Evolutionary conservation across 2,888 invertebrate species (phyloP).

Genomic region (Cynaeus angustus): DNA sequence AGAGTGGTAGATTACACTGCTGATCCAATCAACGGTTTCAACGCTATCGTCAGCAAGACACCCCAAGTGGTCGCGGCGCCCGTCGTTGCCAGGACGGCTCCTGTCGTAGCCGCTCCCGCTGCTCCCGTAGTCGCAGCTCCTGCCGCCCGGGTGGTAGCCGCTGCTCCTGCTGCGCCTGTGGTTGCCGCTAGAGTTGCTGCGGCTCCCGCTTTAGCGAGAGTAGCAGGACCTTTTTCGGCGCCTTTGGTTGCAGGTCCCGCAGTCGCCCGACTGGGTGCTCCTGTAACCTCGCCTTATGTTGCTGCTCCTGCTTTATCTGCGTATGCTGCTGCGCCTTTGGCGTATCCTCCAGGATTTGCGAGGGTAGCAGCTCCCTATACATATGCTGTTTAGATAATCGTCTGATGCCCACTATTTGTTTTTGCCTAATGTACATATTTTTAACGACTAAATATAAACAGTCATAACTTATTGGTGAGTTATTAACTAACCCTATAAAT

Average conservation of each 20-base stretch:
- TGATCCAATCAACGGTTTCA: constrained; percentile 80
- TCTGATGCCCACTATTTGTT: constrained; percentile 19
- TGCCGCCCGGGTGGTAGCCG: constrained; percentile 30
- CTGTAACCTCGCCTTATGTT: constrained; percentile 71
- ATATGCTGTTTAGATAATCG: constrained; percentile 50
- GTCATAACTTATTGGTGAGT: background rate
- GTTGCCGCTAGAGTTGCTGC: constrained; percentile 45
- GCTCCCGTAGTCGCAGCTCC: constrained; percentile 50
- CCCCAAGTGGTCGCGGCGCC: constrained; percentile 70
- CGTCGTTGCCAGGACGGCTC: constrained; percentile 56
- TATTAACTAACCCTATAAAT: too few relatives aligned
- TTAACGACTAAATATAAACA: constrained; percentile 20
- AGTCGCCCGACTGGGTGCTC: constrained; percentile 46
- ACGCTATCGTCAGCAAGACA: constrained; percentile 79
- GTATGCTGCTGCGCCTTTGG: constrained; percentile 69
- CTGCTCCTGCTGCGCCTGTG: constrained; percentile 50
- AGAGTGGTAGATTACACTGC: constrained; percentile 79
- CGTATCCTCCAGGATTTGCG: constrained; percentile 55
- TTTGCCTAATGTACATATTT: constrained; percentile 44
- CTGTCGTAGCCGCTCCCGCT: constrained; percentile 62
- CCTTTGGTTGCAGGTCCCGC: constrained; percentile 52
- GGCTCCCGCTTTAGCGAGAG: constrained; percentile 42
- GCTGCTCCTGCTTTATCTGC: constrained; percentile 62
- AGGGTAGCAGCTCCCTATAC: constrained; percentile 52
- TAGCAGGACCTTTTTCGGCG: constrained; percentile 49